Percentiles rank a stretch among this genome's conserved stretches.
phyloP scores from a whole-genome alignment of 2,888 invertebrate genomes.

The Pyrgus malvae region DNA sequence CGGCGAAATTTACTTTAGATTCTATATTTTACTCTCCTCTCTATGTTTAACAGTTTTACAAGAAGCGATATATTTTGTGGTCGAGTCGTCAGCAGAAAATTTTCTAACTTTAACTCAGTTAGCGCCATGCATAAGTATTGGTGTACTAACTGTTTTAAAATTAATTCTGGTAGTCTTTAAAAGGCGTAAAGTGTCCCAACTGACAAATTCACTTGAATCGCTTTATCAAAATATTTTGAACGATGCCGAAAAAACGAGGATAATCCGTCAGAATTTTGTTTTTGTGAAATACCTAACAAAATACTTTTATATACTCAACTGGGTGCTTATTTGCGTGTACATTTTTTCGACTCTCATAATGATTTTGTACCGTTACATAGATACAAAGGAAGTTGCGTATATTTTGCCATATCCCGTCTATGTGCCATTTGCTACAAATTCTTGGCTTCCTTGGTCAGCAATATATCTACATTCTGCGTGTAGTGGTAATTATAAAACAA shows the following conservation, averaged over 20 bases:
- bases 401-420: slow-evolving; percentile 55
- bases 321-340: slow-evolving; percentile 57
- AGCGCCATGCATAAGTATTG: slow-evolving; percentile 54
- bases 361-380: slow-evolving; percentile 50
- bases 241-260: slow-evolving; percentile 40
- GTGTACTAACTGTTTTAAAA: slow-evolving; percentile 51
- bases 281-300: slow-evolving; percentile 51
- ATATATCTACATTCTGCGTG: slow-evolving; percentile 51
- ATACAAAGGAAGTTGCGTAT: slow-evolving; percentile 42
- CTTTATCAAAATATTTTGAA: slow-evolving; percentile 46
- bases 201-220: slow-evolving; percentile 43
- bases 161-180: slow-evolving; percentile 40
- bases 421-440: slow-evolving; percentile 56
- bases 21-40: slow-evolving; percentile 36
- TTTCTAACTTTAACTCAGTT: slow-evolving; percentile 56
- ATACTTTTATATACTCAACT: slow-evolving; percentile 59
- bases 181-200: slow-evolving; percentile 42
- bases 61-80: slow-evolving; percentile 50
- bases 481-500: slow-evolving; percentile 49
- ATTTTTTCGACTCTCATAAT: slow-evolving; percentile 56
- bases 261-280: slow-evolving; percentile 46
- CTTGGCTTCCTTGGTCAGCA: slow-evolving; percentile 52
- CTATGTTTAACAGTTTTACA: slow-evolving; percentile 42
- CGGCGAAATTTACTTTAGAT: slow-evolving; percentile 42
- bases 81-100: slow-evolving; percentile 53